Conservation (phyloP, 2,797 vertebrate species). For the Crenuchus spilurus region DNA sequence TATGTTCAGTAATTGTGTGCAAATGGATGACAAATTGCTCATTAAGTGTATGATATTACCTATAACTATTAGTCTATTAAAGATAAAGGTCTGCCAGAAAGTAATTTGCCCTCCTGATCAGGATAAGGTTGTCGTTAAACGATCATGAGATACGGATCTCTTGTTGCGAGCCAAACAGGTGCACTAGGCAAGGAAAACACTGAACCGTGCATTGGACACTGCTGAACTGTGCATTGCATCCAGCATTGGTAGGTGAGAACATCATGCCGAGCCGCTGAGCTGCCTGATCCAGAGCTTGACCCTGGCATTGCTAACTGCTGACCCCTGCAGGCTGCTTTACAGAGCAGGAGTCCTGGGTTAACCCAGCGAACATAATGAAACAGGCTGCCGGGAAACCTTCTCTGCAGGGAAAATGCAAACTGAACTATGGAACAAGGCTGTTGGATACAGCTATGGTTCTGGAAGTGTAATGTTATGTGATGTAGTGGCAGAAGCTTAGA, state of each 20-base stretch:
- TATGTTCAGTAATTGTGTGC: no score
- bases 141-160: no score
- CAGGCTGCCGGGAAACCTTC: not conserved
- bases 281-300: slow-evolving; percentile 43
- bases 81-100: no score
- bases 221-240: not conserved
- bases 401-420: not conserved
- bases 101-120: not conserved
- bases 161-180: not conserved
- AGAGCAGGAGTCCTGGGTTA: not conserved
- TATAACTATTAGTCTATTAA: no score
- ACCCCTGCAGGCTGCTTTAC: slow-evolving; percentile 6
- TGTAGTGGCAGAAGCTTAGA: not conserved
- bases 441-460: not conserved
- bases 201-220: not conserved
- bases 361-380: slow-evolving; percentile 9
- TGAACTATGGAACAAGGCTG: not conserved
- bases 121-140: no score
- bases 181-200: not conserved
- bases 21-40: no score
- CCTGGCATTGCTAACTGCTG: not conserved
- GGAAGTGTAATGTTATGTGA: not conserved
- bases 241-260: not conserved
- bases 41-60: no score
- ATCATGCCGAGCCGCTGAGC: not conserved